Base-by-base conservation (phyloP, 2,797 vertebrate species). In the Hybognathus amarus region DNA sequence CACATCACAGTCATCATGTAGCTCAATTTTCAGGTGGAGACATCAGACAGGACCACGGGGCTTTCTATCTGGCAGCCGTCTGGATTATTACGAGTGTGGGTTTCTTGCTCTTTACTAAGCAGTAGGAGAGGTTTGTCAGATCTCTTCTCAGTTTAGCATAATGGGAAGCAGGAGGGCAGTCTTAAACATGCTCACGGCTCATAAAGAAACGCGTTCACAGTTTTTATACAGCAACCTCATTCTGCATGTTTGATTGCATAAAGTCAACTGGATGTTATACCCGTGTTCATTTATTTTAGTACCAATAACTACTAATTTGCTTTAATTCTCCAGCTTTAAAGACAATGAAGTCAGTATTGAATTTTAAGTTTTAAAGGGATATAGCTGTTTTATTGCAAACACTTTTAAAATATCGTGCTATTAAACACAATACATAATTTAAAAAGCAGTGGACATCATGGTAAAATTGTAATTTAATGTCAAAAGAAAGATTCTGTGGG, bases 21-120 rank as follows among this genome's bases (percentile, higher is more conserved):
- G 38, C 64, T 83, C 74, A 77, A 70, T 83, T 64, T 77, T 77
- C 61, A 67, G 64, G 22, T 17, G 22, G 52, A 75, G 8, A 83
- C 0, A 8, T 27, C n/a, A 82, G 24, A 77, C 74, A 40, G 38
- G 27, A 77, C 73, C 38, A 30, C 50, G 68, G 6, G 36, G 81
- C 45, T 42, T 80, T 69, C 50, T 59, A 69, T 69, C 50, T 59
- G 61, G 68, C 64, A 77, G 27, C 52, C 6, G 1, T 47, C 82
- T 59, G 40, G 24, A 69, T 68, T 70, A 70, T 70, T 54, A 64
- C 11, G 12, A 47, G 30, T 8, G 40, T 74, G 69, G 42, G 45
- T 63, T 82, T 74, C 27, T 17, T 38, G 4, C 24, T 70, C 40
- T 74, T 52, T 67, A 42, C 33, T 9, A 18, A 74, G 56, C 22